phyloP scores from a whole-genome alignment of 2,888 invertebrate species.

The Smittia sp. region DNA sequence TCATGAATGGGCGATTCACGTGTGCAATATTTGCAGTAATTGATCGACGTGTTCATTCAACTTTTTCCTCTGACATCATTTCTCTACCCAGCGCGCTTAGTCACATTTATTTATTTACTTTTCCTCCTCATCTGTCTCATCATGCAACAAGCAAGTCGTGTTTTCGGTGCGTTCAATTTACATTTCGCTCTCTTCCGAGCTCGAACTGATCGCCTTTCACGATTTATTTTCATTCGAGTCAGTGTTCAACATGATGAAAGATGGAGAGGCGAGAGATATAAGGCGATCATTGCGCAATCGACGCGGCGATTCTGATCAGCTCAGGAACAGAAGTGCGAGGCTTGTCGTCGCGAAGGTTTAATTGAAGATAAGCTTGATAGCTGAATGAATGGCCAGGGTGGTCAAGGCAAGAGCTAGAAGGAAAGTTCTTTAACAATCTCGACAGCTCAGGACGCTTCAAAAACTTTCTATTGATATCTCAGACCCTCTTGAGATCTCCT shows the following conservation, averaged over 20 bases:
- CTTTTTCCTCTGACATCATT: not conserved
- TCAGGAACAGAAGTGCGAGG: too few species aligned
- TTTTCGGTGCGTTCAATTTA: not conserved
- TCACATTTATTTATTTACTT: conserved; percentile 6
- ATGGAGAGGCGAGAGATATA: too few species aligned
- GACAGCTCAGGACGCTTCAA: too few species aligned
- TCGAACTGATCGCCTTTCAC: not conserved
- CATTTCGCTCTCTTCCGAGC: not conserved
- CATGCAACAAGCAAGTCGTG: not conserved
- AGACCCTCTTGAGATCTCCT: too few species aligned
- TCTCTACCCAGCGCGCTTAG: not conserved
- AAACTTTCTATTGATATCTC: too few species aligned
- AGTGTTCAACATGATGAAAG: not conserved
- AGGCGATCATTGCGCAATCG: too few species aligned
- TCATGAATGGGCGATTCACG: not conserved
- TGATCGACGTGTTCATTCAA: not conserved
- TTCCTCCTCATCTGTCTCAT: not conserved
- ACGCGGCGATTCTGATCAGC: too few species aligned
- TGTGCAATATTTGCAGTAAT: not conserved
- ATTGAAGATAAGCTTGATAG: too few species aligned
- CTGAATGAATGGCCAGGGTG: too few species aligned
- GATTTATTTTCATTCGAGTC: not conserved
- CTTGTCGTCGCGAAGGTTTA: too few species aligned
- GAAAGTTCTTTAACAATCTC: too few species aligned
- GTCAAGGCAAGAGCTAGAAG: too few species aligned